Evolutionary conservation across 2,113 vertebrate species (phyloP).

Genomic region (Poecilia latipinna): DNA sequence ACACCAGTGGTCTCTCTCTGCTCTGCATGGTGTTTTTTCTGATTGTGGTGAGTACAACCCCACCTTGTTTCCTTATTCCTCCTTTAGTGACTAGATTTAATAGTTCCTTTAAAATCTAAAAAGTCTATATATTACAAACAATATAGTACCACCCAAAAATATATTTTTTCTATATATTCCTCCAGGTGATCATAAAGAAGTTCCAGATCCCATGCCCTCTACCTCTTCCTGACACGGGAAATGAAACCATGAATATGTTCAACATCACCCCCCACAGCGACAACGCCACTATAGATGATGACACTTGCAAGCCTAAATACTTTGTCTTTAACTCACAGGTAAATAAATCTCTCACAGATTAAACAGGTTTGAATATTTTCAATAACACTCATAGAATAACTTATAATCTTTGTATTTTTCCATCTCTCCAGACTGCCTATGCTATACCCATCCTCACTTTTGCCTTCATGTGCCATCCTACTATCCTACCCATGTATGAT

Average conservation of each 20-base stretch:
- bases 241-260: conserved; percentile 77
- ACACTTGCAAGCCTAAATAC: conserved; percentile 88
- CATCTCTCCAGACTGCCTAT: conserved; percentile 87
- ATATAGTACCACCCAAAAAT: no score
- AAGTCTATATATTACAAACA: no score
- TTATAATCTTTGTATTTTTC: not conserved
- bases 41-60: conserved; percentile 92
- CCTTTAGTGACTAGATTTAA: no score
- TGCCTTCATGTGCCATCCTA: conserved; percentile 96
- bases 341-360: conserved; percentile 41
- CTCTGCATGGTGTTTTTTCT: conserved; percentile 98
- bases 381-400: not conserved
- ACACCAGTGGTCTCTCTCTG: conserved; percentile 96
- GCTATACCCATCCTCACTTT: conserved; percentile 96
- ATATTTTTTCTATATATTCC: no score
- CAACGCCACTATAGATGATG: conserved; percentile 65
- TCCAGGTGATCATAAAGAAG: conserved; percentile 97
- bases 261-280: conserved; percentile 70
- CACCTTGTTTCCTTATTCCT: no score
- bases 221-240: conserved; percentile 55
- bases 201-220: conserved; percentile 91
- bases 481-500: conserved; percentile 96
- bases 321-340: conserved; percentile 97
- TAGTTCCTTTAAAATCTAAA: no score
- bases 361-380: not conserved